Evolutionary conservation across 2,888 invertebrate species (phyloP).

Genomic region (Podotricha telesiphe): DNA sequence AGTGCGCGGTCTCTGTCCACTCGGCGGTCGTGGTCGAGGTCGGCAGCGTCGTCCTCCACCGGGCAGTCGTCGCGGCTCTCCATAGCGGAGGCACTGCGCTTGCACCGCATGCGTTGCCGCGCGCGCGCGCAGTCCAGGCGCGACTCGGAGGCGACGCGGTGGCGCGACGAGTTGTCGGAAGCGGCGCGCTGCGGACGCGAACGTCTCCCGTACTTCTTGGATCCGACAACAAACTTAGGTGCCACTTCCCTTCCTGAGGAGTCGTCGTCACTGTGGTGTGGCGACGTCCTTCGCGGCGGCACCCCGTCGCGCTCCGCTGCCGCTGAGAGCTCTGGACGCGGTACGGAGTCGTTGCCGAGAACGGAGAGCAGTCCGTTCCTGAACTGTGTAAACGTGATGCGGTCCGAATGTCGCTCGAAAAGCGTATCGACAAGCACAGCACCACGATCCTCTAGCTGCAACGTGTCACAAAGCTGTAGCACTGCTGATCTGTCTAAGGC

Average conservation of each 20-base stretch:
- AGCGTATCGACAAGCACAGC: slow-evolving; percentile 85
- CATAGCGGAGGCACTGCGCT: slow-evolving; percentile 66
- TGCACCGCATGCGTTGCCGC: slow-evolving; percentile 57
- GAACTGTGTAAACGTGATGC: slow-evolving; percentile 88
- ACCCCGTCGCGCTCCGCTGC: slow-evolving; percentile 51
- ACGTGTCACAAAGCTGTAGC: slow-evolving; percentile 87
- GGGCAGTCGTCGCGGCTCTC: slow-evolving; percentile 50
- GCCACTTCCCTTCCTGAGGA: slow-evolving; percentile 88
- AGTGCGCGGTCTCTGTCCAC: slow-evolving; percentile 67
- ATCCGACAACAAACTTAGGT: slow-evolving; percentile 88
- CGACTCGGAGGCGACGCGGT: slow-evolving; percentile 65
- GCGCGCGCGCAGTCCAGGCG: slow-evolving; percentile 60
- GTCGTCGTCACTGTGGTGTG: slow-evolving; percentile 72
- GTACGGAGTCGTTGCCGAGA: slow-evolving; percentile 82
- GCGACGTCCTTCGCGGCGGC: slow-evolving; percentile 47
- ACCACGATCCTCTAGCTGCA: slow-evolving; percentile 90
- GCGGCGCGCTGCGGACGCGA: slow-evolving; percentile 83
- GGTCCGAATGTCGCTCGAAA: slow-evolving; percentile 76
- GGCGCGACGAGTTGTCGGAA: slow-evolving; percentile 51
- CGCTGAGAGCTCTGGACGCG: slow-evolving; percentile 46
- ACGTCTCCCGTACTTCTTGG: slow-evolving; percentile 89
- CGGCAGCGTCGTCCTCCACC: slow-evolving; percentile 45
- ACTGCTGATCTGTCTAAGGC: slow-evolving; percentile 87
- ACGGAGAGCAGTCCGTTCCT: slow-evolving; percentile 89
- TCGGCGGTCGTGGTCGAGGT: slow-evolving; percentile 65